These are phyloP conservation scores for Catharus minimus DNA, from an alignment of 2,113 vertebrate species.

Conservation along the genomic window DNA sequence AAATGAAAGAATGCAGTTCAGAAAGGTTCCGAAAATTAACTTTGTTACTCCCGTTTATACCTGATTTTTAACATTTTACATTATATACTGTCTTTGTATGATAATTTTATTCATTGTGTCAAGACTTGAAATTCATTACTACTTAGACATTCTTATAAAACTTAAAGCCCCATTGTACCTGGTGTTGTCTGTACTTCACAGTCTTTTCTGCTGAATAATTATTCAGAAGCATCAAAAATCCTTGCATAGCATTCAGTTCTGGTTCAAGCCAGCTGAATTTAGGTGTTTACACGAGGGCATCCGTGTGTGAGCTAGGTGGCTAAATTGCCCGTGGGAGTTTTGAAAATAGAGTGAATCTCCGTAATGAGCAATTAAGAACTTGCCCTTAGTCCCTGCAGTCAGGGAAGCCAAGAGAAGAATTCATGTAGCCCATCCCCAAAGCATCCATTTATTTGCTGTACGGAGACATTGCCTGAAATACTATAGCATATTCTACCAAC, in stretches of 20 bases:
- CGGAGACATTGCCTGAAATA: background rate
- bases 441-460: background rate
- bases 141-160: background rate
- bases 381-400: background rate
- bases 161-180: background rate
- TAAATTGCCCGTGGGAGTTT: background rate
- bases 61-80: background rate
- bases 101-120: background rate
- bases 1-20: background rate
- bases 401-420: background rate
- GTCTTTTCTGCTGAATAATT: background rate
- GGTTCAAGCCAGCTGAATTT: background rate
- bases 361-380: slow-evolving; percentile 1
- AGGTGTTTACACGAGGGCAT: background rate
- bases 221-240: background rate
- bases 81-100: background rate
- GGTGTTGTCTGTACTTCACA: background rate
- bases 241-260: background rate
- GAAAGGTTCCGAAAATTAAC: background rate
- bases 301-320: background rate
- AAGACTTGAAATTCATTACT: background rate
- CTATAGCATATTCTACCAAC: background rate
- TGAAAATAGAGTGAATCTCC: background rate
- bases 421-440: background rate
- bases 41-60: background rate